Base-by-base conservation (phyloP, 2,888 invertebrate genomes). In the Trichopoda pennipes region DNA sequence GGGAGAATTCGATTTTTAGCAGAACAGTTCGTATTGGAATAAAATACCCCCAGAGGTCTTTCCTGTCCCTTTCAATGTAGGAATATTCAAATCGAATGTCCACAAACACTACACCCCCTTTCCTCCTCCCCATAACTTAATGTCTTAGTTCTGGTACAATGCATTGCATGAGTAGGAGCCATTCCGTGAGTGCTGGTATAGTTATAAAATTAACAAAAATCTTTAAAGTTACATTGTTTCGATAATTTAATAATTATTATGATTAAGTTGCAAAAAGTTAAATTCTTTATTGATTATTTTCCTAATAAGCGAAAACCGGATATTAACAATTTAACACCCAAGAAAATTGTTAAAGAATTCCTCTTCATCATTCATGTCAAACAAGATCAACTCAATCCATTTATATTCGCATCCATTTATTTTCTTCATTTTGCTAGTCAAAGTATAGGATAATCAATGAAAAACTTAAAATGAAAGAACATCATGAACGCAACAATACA, bases 241-340 rank as follows among this genome's bases (percentile, higher is more conserved):
- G 12, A 38, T 38, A 38, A 38, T 38, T 28, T 28, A 28, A 28
- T 7, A 28, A 1, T 35, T 9, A 35, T 44, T n/a, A 44, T 55
- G 1, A 21, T 21, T n/a, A 51, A 12, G 51, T 51, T 53, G 14
- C 10, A 14, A 10, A 14, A 14, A 35, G 9, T 51, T 23, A 21
- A 3, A 32, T 42, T 53, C 14, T n/a, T 32, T 19, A 32, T 55
- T 42, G 14, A 21, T 42, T 32, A 53, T 44, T 1, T 19, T 60
- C 10, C 19, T 8, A 53, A 61, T 23, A 66, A 49, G 17, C 12
- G 53, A 42, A 49, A 61, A 51, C 82, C 82, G 79, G 82, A 82
- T 79, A 76, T 82, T 82, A 72, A 72, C 72, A 82, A 75, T 79
- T 82, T 79, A 79, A 69, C 79, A 79, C 75, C 82, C 79, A 9